Percentiles rank a stretch among this genome's conserved stretches.
phyloP scores from a whole-genome alignment of 2,888 invertebrate species.

The Himalopsyche japonica region DNA sequence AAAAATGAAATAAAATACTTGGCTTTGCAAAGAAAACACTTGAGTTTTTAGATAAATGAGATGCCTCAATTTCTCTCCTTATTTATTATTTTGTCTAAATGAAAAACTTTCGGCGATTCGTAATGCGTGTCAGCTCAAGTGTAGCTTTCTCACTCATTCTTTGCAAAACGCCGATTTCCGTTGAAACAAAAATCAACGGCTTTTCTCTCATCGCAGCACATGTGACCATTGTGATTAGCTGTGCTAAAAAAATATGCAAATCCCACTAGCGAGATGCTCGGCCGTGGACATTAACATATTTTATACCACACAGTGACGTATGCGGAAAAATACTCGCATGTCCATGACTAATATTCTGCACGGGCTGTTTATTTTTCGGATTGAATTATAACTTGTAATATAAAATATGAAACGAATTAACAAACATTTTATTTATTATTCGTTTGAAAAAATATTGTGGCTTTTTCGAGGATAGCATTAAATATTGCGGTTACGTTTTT shows the following conservation, averaged over 20 bases:
- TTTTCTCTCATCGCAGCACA: background rate
- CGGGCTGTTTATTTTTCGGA: background rate
- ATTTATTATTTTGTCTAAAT: background rate
- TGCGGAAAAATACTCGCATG: background rate
- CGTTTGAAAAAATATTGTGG: background rate
- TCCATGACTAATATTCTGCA: background rate
- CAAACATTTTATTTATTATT: background rate
- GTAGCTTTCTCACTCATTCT: background rate
- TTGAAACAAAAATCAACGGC: background rate
- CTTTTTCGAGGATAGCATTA: background rate
- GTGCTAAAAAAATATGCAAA: conserved; percentile 1
- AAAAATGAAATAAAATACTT: no score
- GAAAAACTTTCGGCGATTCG: background rate
- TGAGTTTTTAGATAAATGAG: background rate
- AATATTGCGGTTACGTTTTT: background rate
- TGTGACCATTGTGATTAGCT: background rate
- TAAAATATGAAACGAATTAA: background rate
- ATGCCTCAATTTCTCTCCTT: background rate
- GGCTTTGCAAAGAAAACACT: background rate
- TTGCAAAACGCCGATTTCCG: background rate
- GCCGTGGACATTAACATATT: background rate
- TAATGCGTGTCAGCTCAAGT: background rate
- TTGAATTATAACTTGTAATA: background rate
- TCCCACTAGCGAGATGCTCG: background rate
- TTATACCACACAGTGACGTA: background rate